Base-by-base conservation (phyloP, 2,888 invertebrate species). In the Nysson spinosus region DNA sequence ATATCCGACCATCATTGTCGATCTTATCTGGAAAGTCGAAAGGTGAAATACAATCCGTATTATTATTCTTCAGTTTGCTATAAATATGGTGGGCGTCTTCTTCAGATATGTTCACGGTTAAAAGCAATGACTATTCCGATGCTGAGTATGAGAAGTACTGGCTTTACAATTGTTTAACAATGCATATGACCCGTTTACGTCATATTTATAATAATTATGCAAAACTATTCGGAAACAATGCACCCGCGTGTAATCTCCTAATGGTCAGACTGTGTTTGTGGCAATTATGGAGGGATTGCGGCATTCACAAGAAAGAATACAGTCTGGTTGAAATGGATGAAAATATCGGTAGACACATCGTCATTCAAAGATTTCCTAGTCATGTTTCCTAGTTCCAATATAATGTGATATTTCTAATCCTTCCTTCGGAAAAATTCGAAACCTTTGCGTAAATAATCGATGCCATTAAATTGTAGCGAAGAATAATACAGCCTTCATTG, bases 251-350 rank as follows among this genome's bases (percentile, higher is more conserved):
- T 22, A 39, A 66, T 37, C 34, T 68, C 2, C 9, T 12, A n/a
- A 56, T 72, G 62, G 62, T 12, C 22, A 72, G 91, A 40, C 75
- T 91, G 26, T 90, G 89, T 75, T 80, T 92, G 19, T 91, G 91
- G 91, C 91, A 92, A 79, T 83, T 92, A 17, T 90, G 89, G 83
- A 88, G 88, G 58, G 91, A 92, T 75, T 89, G 90, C 46, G 88
- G 88, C 28, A 80, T 91, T 47, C 88, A 89, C 51, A 83, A 88
- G 22, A 89, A 88, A 72, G 88, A 88, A 1, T 77, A 90, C 39
- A 89, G 89, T 11, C 83, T 92, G 3, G 86, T 89, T 1, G 88
- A 91, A 47, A 88, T 89, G 3, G 91, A 92, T 80, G 79, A 82
- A 37, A 82, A 89, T 61, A 87, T 90, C 69, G 86, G 88, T 65